Conservation (phyloP, 2,888 invertebrate species). For the Dexiosoma caninum region DNA sequence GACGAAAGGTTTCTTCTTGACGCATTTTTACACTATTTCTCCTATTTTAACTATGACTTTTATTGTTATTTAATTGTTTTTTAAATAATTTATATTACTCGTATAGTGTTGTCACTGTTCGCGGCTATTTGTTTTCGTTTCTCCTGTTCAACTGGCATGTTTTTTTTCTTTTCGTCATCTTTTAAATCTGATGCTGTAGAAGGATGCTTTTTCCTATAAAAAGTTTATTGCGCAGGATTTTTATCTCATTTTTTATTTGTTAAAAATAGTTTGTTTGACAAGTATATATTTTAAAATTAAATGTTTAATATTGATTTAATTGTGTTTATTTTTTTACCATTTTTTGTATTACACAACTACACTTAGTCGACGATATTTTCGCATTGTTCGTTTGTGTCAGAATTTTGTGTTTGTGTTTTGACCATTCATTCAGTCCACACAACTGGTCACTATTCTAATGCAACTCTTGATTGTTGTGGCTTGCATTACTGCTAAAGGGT, state of each 20-base stretch:
- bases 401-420: constrained; percentile 35
- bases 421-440: constrained; percentile 40
- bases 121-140: constrained; percentile 34
- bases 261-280: neutral
- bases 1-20: constrained; percentile 76
- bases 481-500: constrained; percentile 19
- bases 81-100: constrained; percentile 28
- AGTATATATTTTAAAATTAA: neutral
- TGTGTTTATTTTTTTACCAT: neutral
- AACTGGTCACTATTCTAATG: constrained; percentile 42
- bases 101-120: neutral
- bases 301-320: constrained; percentile 19
- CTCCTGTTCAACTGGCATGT: neutral
- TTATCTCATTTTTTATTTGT: constrained; percentile 21
- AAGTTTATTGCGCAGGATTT: constrained; percentile 64
- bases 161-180: neutral
- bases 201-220: constrained; percentile 17
- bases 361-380: constrained; percentile 57
- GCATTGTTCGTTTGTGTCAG: constrained; percentile 43
- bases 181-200: constrained; percentile 39
- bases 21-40: constrained; percentile 68
- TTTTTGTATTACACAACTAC: constrained; percentile 58
- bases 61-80: constrained; percentile 36
- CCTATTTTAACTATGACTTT: constrained; percentile 46
- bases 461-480: neutral